Conservation (phyloP, 2,888 invertebrate genomes). For the Dasypogon diadema region DNA sequence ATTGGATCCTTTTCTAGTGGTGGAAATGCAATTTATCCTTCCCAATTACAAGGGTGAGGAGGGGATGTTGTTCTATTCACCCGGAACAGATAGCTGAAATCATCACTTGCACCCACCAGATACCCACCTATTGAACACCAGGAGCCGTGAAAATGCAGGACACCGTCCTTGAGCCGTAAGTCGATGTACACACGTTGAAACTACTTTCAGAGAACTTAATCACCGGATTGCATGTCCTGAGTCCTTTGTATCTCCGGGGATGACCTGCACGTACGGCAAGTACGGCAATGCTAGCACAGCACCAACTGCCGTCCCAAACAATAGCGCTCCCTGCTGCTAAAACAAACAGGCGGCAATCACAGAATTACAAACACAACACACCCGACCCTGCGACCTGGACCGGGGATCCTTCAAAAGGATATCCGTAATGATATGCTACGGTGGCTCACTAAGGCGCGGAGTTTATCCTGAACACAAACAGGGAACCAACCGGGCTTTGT, state of each 20-base stretch:
- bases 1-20: background rate
- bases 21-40: background rate
- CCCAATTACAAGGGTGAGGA: background rate
- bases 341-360: constrained; percentile 9
- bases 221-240: constrained; percentile 39
- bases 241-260: constrained; percentile 34
- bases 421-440: constrained; percentile 34
- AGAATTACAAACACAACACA: constrained; percentile 43
- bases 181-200: constrained; percentile 32
- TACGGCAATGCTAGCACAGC: background rate
- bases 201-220: constrained; percentile 43
- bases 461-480: constrained; percentile 24
- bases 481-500: background rate
- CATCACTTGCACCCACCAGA: background rate
- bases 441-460: constrained; percentile 14
- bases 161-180: background rate
- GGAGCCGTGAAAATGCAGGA: background rate
- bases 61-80: constrained; percentile 3
- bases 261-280: background rate
- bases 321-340: background rate
- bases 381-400: background rate
- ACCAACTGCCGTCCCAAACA: background rate
- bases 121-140: background rate
- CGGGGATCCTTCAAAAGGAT: constrained; percentile 25
- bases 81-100: constrained; percentile 1